These are phyloP conservation scores for Pheosia gnoma DNA, from an alignment of 2,888 invertebrate genomes.

Conservation along the genomic window DNA sequence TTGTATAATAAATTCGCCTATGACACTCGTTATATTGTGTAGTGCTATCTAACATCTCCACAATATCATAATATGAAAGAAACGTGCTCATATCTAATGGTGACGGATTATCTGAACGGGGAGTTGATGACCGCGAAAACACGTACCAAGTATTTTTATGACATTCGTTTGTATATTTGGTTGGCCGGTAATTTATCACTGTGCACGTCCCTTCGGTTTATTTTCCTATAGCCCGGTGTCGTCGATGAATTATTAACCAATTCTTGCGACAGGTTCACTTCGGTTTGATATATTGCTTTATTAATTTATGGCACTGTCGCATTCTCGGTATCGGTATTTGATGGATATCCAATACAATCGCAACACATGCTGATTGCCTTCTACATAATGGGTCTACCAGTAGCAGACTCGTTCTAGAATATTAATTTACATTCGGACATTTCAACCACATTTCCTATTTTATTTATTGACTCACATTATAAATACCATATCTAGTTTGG, in stretches of 20 bases:
- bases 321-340: constrained; percentile 5
- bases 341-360: neutral
- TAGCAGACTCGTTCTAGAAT: constrained; percentile 15
- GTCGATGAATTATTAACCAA: constrained; percentile 15
- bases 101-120: constrained; percentile 35
- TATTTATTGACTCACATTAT: neutral
- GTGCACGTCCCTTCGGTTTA: constrained; percentile 13
- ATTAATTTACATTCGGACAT: neutral
- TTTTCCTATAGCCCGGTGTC: neutral
- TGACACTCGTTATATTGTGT: constrained; percentile 19
- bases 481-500: constrained; percentile 21
- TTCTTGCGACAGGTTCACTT: constrained; percentile 10
- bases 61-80: constrained; percentile 18
- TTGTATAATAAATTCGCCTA: constrained; percentile 50
- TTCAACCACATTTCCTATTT: neutral
- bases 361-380: constrained; percentile 11
- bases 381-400: constrained; percentile 5
- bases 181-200: constrained; percentile 22
- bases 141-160: constrained; percentile 32
- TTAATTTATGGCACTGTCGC: constrained; percentile 2
- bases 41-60: constrained; percentile 13
- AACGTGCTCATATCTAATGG: constrained; percentile 37
- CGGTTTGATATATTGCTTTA: constrained; percentile 9
- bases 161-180: constrained; percentile 28
- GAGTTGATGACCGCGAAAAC: constrained; percentile 33